phyloP scores from a whole-genome alignment of 2,113 vertebrate species.

The Oreotrochilus melanogaster region DNA sequence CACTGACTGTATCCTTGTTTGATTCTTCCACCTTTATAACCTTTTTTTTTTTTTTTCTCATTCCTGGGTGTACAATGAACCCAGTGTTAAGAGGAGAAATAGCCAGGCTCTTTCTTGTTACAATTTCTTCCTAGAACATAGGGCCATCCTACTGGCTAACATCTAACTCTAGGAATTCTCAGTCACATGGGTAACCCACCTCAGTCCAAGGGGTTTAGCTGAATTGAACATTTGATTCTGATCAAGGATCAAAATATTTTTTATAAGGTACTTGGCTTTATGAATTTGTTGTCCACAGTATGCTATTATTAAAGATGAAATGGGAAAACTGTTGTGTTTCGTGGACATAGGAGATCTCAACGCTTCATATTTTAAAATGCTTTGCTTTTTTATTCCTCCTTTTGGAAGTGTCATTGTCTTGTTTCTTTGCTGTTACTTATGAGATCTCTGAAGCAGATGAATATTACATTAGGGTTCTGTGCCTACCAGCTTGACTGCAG shows the following conservation, averaged over 20 bases:
- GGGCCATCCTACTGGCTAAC: neutral
- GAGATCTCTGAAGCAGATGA: neutral
- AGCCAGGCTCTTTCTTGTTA: neutral
- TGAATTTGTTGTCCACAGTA: neutral
- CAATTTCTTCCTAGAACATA: neutral
- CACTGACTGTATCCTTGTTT: neutral
- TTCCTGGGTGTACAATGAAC: neutral
- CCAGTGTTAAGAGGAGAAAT: neutral
- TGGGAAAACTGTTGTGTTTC: neutral
- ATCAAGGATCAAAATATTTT: neutral
- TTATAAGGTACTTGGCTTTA: neutral
- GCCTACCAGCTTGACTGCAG: neutral
- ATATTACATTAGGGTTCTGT: neutral
- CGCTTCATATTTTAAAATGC: neutral
- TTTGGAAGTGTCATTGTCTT: neutral
- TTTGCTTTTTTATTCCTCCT: neutral
- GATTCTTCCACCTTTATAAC: neutral
- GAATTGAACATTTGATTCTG: neutral
- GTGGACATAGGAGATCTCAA: neutral
- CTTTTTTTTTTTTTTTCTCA: neutral
- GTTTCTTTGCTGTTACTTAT: neutral
- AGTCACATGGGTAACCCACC: neutral
- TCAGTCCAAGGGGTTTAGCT: neutral
- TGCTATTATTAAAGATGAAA: neutral
- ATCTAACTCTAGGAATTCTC: neutral